These are phyloP conservation scores for Protaetia brevitarsis DNA, from an alignment of 1,140 invertebrate genomes.

Conservation along the genomic window DNA sequence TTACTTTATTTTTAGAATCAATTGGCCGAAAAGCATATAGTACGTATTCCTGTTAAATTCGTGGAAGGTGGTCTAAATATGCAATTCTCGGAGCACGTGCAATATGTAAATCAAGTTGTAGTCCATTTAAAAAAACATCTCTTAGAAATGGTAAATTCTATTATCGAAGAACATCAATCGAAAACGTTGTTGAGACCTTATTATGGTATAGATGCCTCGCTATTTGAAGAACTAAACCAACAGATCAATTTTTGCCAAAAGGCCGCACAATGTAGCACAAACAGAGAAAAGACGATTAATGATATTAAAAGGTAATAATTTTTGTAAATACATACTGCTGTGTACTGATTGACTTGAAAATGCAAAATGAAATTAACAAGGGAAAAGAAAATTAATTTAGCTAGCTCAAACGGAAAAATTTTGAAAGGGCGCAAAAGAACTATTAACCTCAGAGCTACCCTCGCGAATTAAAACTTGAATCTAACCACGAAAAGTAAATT, in stretches of 20 bases:
- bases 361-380: too few species aligned
- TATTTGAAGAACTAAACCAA: constrained; percentile 68
- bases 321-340: too few species aligned
- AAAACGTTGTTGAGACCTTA: constrained; percentile 49
- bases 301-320: constrained; percentile 67
- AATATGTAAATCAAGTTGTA: constrained; percentile 60
- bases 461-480: too few species aligned
- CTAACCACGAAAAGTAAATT: too few species aligned
- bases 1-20: constrained; percentile 51
- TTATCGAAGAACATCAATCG: constrained; percentile 56
- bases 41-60: constrained; percentile 59
- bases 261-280: constrained; percentile 61
- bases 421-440: too few species aligned
- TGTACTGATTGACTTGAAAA: too few species aligned
- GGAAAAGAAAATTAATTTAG: too few species aligned
- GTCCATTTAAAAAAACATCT: constrained; percentile 54
- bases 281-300: constrained; percentile 59
- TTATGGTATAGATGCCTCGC: constrained; percentile 50
- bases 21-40: constrained; percentile 60
- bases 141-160: constrained; percentile 55
- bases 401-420: too few species aligned
- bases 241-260: constrained; percentile 64
- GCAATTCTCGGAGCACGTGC: constrained; percentile 56
- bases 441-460: too few species aligned
- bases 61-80: constrained; percentile 53